Conservation (phyloP, 2,113 vertebrate genomes). For the Malurus elegans region DNA sequence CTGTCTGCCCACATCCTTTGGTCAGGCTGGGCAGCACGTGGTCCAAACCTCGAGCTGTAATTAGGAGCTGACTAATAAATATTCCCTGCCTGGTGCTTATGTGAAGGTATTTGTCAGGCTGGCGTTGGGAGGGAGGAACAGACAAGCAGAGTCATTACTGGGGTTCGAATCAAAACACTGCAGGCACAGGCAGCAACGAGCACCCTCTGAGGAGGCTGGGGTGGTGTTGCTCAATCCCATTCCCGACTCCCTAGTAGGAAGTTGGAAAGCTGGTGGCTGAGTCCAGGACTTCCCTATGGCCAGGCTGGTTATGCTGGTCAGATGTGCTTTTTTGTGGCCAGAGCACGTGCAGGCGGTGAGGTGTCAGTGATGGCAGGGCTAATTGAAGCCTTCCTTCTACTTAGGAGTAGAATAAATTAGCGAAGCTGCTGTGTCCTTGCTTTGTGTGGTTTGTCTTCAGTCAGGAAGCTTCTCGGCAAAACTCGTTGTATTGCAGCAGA, state of each 20-base stretch:
- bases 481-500: neutral
- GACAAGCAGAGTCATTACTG: neutral
- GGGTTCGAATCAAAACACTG: neutral
- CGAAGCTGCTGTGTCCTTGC: fast-evolving
- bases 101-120: neutral
- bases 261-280: neutral
- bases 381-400: slow-evolving; percentile 7
- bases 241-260: neutral
- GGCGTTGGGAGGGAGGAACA: neutral
- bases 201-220: neutral
- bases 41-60: neutral
- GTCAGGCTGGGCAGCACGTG: neutral
- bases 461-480: neutral
- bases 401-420: neutral
- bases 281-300: neutral
- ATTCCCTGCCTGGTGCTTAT: neutral
- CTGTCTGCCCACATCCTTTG: neutral
- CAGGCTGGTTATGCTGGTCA: neutral
- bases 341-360: neutral
- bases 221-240: neutral
- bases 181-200: neutral
- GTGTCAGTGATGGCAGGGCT: neutral
- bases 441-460: neutral
- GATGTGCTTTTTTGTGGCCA: neutral
- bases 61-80: neutral